Evolutionary conservation across 2,888 invertebrate species (phyloP), one percentile per base, ranked within the genome.

Genomic region (Ochropleura plecta): DNA sequence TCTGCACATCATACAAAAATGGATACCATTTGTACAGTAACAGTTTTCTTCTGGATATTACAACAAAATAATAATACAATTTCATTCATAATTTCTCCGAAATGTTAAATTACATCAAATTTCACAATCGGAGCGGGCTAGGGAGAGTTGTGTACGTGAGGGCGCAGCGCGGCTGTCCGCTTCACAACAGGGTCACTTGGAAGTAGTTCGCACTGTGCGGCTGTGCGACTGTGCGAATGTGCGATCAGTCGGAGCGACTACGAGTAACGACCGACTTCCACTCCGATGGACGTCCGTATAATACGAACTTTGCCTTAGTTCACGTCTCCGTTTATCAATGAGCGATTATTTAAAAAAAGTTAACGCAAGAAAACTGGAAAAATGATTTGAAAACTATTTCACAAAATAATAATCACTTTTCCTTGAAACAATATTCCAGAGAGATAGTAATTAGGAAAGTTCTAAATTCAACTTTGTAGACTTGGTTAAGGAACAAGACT

Each of bases 131-230:
- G 46, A 12, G 48, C 14, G 42, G 53, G 48, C 12, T 16, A 40
- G 16, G 18, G 46, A 10, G 16, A 48, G 42, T 9, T 5, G 55
- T 30, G 64, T 44, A 46, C 62, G 66, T 73, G 73, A 51, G 66
- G 40, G 60, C 59, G 8, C 59, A 30, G 40, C 59, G n/a, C 44
- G 44, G 65, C 65, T 44, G 7, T 20, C 73, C 70, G 46, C 42
- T 12, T 18, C 20, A 73, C 79, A 73, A 66, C 51, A 55, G 60
- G 79, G 79, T 73, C 79, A 63, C 66, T 79, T 51, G 79, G 74
- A 62, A 66, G 30, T 49, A 62, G 49, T 51, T 30, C 30, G 30
- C 30, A 30, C 30, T 30, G 59, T 30, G 30, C 30, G 30, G 30
- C 30, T 30, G 59, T 59, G 59, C 55, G 20, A 20, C 20, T 14